These are phyloP conservation scores for Noturus placidus DNA, from an alignment of 2,113 vertebrate species.

Conservation along the genomic window DNA sequence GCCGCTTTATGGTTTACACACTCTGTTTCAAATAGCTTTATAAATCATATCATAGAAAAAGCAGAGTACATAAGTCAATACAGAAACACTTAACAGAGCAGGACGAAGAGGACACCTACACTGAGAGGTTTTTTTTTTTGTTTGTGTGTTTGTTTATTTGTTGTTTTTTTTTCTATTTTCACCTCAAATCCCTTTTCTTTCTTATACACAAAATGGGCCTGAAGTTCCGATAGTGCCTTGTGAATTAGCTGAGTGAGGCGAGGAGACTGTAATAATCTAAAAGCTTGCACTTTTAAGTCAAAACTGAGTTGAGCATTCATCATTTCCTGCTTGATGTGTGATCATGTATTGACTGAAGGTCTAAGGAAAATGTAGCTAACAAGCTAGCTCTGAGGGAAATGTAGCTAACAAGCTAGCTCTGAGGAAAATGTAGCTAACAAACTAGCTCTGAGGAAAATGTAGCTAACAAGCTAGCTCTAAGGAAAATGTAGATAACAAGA, in stretches of 20 bases:
- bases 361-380: not conserved
- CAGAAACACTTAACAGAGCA: not conserved
- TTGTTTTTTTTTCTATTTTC: not conserved
- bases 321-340: not conserved
- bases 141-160: too few species aligned
- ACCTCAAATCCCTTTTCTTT: not conserved
- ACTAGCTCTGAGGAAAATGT: not conserved
- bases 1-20: slow-evolving; percentile 29
- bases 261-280: not conserved
- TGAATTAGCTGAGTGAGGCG: not conserved
- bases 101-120: slow-evolving; percentile 11
- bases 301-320: not conserved
- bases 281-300: not conserved
- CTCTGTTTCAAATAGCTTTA: slow-evolving; percentile 47
- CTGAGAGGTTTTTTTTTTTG: not conserved
- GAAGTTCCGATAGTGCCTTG: not conserved
- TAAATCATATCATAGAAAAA: slow-evolving; percentile 46
- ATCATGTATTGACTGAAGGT: not conserved
- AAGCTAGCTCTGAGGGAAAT: not conserved
- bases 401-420: not conserved
- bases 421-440: not conserved
- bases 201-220: not conserved
- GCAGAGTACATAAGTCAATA: slow-evolving; percentile 9
- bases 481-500: not conserved
- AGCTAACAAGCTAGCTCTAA: not conserved